Evolutionary conservation across 2,888 invertebrate species (phyloP).

Genomic region (Trachelus troglodyta): DNA sequence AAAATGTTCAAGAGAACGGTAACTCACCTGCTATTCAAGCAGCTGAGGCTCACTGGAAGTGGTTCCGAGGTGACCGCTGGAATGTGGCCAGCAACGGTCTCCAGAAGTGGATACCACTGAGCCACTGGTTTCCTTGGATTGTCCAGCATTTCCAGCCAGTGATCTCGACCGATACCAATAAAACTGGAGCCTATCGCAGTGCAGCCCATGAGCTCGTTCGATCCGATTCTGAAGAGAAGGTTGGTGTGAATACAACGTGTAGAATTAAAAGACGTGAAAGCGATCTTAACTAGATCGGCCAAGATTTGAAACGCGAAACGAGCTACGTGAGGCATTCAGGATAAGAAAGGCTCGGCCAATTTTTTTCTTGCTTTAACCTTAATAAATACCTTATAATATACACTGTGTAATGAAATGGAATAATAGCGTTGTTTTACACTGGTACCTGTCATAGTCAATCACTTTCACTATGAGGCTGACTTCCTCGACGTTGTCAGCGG

Average conservation of each 20-base stretch:
- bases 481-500: slow-evolving; percentile 83
- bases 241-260: background rate
- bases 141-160: slow-evolving; percentile 88
- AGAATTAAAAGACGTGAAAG: background rate
- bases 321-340: background rate
- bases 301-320: background rate
- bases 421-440: background rate
- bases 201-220: slow-evolving; percentile 88
- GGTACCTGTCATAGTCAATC: slow-evolving; percentile 88
- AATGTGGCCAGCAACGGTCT: slow-evolving; percentile 76
- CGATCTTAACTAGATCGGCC: background rate
- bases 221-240: slow-evolving; percentile 76
- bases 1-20: background rate
- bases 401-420: background rate
- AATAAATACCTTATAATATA: background rate
- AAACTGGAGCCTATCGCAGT: slow-evolving; percentile 82
- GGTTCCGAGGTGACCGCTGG: slow-evolving; percentile 69
- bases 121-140: slow-evolving; percentile 85
- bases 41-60: slow-evolving; percentile 73
- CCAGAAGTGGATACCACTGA: slow-evolving; percentile 85
- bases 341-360: background rate
- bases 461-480: slow-evolving; percentile 86
- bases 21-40: slow-evolving; percentile 76
- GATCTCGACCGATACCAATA: slow-evolving; percentile 82
- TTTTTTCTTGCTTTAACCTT: background rate